These are phyloP conservation scores for Dascyllus trimaculatus DNA, from an alignment of 2,113 vertebrate genomes.

Conservation along the genomic window DNA sequence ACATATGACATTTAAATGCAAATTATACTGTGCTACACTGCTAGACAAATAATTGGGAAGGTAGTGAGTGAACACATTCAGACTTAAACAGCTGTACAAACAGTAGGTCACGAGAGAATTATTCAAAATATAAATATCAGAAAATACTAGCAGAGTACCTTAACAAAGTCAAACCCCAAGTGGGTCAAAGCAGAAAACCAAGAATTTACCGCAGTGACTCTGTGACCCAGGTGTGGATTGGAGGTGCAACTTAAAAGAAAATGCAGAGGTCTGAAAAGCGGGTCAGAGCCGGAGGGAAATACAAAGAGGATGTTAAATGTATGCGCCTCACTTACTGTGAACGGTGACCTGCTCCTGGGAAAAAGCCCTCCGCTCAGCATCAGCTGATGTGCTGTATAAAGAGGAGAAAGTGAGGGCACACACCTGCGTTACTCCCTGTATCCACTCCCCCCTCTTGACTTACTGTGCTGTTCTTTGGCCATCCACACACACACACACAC, in stretches of 20 bases:
- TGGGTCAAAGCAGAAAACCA: neutral
- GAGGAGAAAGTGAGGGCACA: slow-evolving; percentile 40
- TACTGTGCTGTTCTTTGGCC: neutral
- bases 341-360: slow-evolving; percentile 44
- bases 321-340: slow-evolving; percentile 57
- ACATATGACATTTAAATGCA: too few relatives aligned
- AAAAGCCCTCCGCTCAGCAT: slow-evolving; percentile 52
- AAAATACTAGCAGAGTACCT: neutral
- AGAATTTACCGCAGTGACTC: neutral
- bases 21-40: too few relatives aligned
- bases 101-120: neutral
- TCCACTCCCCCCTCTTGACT: slow-evolving; percentile 39
- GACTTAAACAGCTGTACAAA: too few relatives aligned
- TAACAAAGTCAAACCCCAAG: slow-evolving; percentile 1
- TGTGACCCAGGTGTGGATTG: slow-evolving; percentile 28
- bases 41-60: too few relatives aligned
- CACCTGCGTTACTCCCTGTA: slow-evolving; percentile 58
- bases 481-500: neutral
- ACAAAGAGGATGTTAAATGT: slow-evolving; percentile 38
- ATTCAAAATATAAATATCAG: neutral
- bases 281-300: slow-evolving; percentile 44
- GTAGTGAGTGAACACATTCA: too few relatives aligned
- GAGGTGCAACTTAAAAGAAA: slow-evolving; percentile 10
- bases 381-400: slow-evolving; percentile 42
- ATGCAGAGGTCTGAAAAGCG: slow-evolving; percentile 4